Base-by-base conservation (phyloP, 37 sponge, comb jelly and placozoan genomes). In the Ianthella basta region DNA sequence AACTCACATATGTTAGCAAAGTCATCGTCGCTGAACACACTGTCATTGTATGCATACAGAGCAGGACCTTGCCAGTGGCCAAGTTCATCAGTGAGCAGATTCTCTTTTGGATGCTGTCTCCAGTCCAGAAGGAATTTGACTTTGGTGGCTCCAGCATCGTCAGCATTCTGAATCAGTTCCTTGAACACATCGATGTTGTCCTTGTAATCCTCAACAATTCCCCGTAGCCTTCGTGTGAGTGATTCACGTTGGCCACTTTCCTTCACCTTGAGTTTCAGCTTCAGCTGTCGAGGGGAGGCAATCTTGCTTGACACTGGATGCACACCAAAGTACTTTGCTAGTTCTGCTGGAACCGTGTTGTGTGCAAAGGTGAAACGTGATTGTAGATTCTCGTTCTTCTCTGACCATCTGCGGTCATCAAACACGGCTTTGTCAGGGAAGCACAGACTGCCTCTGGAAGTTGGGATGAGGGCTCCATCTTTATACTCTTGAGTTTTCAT, bases 91-190 rank as follows among this genome's bases (percentile, higher is more conserved):
- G 84, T 39, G 19, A 95, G 27, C 25, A 95, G 68, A 38, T 80
- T 72, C 29, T 50, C 68, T 36, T 30, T 32, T 20, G 90, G 82
- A 81, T 91, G 85, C 25, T 85, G 63, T 65, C 91, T 70, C 92
- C 92, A 90, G 78, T 95, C 92, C 4, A 95, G 54, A 13, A 95
- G 80, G 80, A 95, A 90, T 70, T 89, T 90, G 15, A 95, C 87
- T 77, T 90, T 72, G 25, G 74, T 87, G 3, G 96, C 96, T 61
- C 63, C 63, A 32, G 96, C 96, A 90, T 95, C 96, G 82, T 95
- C 96, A 55, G 96, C 96, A 92, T 95, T 95, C 77, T 95, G 96
- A 27, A 92, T 84, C 13, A 95, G 70, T 59, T 95, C 96, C 68
- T 95, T 95, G 82, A 95, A 89, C 50, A 95, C 87, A 77, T 89